These are phyloP conservation scores for Hirtodrosophila trivittata DNA, from an alignment of 2,888 invertebrate species.

Conservation along the genomic window DNA sequence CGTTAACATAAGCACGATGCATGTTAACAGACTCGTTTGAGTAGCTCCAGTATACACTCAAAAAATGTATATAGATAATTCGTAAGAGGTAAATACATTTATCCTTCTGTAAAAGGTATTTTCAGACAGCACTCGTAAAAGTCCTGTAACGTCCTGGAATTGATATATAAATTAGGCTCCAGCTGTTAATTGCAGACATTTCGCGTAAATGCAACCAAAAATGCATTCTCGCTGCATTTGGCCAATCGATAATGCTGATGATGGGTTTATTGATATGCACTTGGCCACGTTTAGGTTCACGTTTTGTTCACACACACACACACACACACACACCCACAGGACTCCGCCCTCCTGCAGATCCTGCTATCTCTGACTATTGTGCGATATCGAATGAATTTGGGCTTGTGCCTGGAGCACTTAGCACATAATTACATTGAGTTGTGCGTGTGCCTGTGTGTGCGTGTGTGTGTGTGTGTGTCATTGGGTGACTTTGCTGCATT, in stretches of 20 bases:
- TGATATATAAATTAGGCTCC: conserved; percentile 10
- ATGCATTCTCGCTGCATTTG: conserved; percentile 13
- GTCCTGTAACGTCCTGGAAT: background rate
- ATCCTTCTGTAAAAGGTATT: too few species aligned
- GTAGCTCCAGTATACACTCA: too few species aligned
- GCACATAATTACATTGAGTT: conserved; percentile 72
- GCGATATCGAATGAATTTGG: conserved; percentile 53
- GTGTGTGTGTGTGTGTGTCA: conserved; percentile 16
- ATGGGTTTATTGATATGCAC: conserved; percentile 50
- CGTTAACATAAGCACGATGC: too few species aligned
- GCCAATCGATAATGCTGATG: conserved; percentile 40
- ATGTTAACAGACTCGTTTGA: too few species aligned
- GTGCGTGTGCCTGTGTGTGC: conserved; percentile 3
- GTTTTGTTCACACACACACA: background rate
- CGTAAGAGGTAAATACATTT: too few species aligned
- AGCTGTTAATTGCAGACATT: conserved; percentile 28
- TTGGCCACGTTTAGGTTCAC: conserved; percentile 18
- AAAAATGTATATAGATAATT: too few species aligned
- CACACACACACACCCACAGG: too few species aligned
- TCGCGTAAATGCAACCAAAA: conserved; percentile 26
- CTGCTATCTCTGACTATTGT: conserved; percentile 42
- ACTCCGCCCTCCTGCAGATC: conserved; percentile 12
- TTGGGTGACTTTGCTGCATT: conserved; percentile 13
- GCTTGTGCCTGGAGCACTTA: conserved; percentile 60
- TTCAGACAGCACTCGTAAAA: too few species aligned